A percentile compares a stretch with the other conserved stretches of the same genome.
Conservation (phyloP, 1,140 invertebrate genomes). For the Pachypeltis micranthus region DNA sequence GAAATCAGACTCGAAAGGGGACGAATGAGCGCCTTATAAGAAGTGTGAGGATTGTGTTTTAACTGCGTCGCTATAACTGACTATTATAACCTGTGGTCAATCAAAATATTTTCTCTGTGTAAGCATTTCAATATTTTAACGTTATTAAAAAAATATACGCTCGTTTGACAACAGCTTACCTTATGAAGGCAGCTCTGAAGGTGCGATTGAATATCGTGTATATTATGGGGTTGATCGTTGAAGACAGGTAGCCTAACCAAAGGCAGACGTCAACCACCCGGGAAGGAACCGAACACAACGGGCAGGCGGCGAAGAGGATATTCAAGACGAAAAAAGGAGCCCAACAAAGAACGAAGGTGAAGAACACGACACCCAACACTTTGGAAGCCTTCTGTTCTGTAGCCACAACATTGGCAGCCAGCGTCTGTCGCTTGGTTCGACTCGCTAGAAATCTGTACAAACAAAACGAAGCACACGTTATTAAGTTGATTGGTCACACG, state of each 20-base stretch:
- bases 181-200: conserved; percentile 71
- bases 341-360: conserved; percentile 84
- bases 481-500: no score
- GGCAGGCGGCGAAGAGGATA: conserved; percentile 62
- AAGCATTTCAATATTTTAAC: no score
- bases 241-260: conserved; percentile 82
- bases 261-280: conserved; percentile 63
- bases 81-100: no score
- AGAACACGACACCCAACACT: conserved; percentile 72
- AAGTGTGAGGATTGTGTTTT: no score
- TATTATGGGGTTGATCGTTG: conserved; percentile 72
- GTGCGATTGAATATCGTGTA: conserved; percentile 83
- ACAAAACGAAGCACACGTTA: no score
- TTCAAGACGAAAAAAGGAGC: conserved; percentile 80
- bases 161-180: no score
- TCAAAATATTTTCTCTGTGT: no score
- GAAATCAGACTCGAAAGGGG: no score
- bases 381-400: conserved; percentile 75
- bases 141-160: no score
- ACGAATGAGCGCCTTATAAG: no score
- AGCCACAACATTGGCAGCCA: conserved; percentile 62
- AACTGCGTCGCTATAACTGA: no score
- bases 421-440: conserved; percentile 38
- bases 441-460: conserved; percentile 26
- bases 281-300: conserved; percentile 49